Percentiles rank a stretch among this genome's conserved stretches.
These are phyloP conservation scores for Rhodeus uyekii DNA, from an alignment of 2,797 vertebrate genomes.

Conservation along the genomic window DNA sequence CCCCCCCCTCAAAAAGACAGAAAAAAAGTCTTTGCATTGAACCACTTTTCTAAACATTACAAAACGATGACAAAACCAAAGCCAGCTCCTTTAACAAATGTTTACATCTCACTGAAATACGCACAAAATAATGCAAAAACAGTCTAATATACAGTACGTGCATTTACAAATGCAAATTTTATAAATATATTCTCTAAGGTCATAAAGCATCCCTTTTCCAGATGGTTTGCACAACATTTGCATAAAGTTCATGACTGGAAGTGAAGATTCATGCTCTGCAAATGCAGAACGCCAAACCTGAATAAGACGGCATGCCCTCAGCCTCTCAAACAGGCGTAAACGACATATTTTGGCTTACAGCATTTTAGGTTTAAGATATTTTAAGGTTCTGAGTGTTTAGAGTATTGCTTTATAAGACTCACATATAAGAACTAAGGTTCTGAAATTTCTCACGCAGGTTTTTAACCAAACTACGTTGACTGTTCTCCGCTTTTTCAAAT, in stretches of 20 bases:
- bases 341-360: not conserved
- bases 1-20: not conserved
- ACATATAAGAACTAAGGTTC: slow-evolving; percentile 79
- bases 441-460: slow-evolving; percentile 92
- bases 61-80: not conserved
- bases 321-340: not conserved
- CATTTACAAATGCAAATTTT: slow-evolving; percentile 29
- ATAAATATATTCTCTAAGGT: slow-evolving; percentile 41
- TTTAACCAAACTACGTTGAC: slow-evolving; percentile 81
- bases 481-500: slow-evolving; percentile 66
- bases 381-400: not conserved
- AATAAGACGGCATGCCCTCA: not conserved
- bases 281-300: not conserved
- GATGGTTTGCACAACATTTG: slow-evolving; percentile 15
- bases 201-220: slow-evolving; percentile 20
- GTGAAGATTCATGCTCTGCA: not conserved
- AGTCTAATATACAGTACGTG: slow-evolving; percentile 3
- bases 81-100: slow-evolving; percentile 5
- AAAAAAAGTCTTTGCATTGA: not conserved
- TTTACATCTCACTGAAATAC: slow-evolving; percentile 17
- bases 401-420: slow-evolving; percentile 37
- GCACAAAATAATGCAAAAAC: slow-evolving; percentile 16
- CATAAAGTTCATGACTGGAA: not conserved
- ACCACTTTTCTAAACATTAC: not conserved
- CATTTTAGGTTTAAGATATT: not conserved